Base-by-base conservation (phyloP, 1,140 invertebrate genomes). In the Pogonus chalceus region DNA sequence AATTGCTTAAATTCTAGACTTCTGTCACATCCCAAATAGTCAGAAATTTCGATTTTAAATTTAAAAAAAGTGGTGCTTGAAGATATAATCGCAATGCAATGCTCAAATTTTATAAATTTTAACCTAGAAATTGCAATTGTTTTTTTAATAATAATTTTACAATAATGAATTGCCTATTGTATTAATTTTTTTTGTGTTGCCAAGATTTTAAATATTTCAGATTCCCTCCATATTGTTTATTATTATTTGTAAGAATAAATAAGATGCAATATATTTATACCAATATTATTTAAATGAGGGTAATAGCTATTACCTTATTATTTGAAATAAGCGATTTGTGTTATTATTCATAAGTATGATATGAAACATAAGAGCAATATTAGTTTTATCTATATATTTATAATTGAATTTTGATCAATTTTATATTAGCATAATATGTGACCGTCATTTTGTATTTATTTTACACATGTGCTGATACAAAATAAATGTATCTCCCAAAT, bases 401-500 rank as follows among this genome's bases (percentile, higher is more conserved):
- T 43, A 43, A 12, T 12, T 43, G 18, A 12, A 43, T 43, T 12
- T 43, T 12, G 9, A 43, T 43, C 9, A 12, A 43, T 43, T 12
- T 43, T 43, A 43, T 43, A 43, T 43, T 31, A 31, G 26, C 18
- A 43, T 43, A 43, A 43, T n/a, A n/a, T 43, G 37, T 43, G 9
- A 43, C n/a, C 18, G 37, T 43, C 37, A 43, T 43, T 43, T 43
- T 43, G 37, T 43, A 43, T 43, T 43, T 43, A 43, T 43, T 43
- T 43, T 43, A 43, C 37, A 43, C 26, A 31, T 31, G n/a, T n/a
- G 14, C 37, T 43, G 37, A 43, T 43, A 43, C 37, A 43, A 43
- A 43, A 10, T 10, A 43, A 43, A 43, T 43, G 37, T 43, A 43
- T 43, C 37, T n/a, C n/a, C n/a, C n/a, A n/a, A n/a, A n/a, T n/a